Conservation (phyloP, 2,797 vertebrate genomes). For the Crossoptilon crossoptilon region DNA sequence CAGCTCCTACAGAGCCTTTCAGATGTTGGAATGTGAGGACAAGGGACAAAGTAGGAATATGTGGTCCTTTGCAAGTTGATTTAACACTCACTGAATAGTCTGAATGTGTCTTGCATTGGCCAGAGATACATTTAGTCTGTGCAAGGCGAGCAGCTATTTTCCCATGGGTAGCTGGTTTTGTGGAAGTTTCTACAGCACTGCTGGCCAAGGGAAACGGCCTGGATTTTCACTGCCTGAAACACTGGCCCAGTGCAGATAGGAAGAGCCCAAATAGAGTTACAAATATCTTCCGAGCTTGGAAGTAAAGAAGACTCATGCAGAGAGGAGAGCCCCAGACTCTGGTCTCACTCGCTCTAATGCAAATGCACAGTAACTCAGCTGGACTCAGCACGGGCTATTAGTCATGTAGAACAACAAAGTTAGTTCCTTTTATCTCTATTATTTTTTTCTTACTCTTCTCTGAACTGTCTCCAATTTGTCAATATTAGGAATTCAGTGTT, state of each 20-base stretch:
- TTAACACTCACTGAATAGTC: not conserved
- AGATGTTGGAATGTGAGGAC: not conserved
- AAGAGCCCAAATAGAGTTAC: not conserved
- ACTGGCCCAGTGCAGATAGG: not conserved
- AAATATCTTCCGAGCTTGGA: not conserved
- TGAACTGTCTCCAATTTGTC: slow-evolving; percentile 32
- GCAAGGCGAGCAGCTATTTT: not conserved
- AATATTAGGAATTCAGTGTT: not conserved
- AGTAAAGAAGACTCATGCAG: not conserved
- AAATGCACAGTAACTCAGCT: not conserved
- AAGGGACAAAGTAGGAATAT: not conserved
- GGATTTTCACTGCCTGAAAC: not conserved
- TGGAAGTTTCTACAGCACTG: not conserved
- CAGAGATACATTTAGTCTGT: not conserved
- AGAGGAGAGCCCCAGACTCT: not conserved
- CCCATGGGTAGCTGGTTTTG: not conserved
- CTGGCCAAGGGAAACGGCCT: not conserved
- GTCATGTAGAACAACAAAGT: slow-evolving; percentile 4
- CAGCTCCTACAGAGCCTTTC: not conserved
- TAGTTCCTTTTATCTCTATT: not conserved
- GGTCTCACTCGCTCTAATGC: not conserved
- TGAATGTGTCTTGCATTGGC: not conserved
- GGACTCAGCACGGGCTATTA: not conserved
- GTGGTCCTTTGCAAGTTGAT: not conserved
- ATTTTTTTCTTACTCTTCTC: not conserved